A percentile compares a stretch with the other conserved stretches of the same genome.
Conservation (phyloP, 1,140 invertebrate species). For the Micrasema longulum region DNA sequence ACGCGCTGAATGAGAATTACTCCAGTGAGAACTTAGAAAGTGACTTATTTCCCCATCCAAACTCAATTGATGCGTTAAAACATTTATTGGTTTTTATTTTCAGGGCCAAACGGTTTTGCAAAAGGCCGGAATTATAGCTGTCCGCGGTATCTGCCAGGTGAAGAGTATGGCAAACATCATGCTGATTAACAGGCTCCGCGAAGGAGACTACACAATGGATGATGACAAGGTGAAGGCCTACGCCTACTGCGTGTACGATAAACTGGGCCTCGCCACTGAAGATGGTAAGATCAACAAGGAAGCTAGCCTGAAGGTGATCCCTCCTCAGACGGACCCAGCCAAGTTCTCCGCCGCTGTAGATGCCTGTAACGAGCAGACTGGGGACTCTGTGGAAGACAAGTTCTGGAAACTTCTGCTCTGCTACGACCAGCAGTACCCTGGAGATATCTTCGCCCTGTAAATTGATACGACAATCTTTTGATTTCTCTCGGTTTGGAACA, state of each 20-base stretch:
- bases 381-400: conserved; percentile 10
- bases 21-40: too few relatives aligned
- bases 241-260: conserved; percentile 35
- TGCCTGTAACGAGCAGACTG: conserved; percentile 26
- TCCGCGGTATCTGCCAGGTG: background rate
- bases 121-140: background rate
- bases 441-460: conserved; percentile 45
- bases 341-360: conserved; percentile 35
- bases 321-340: conserved; percentile 10
- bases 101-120: conserved; percentile 18
- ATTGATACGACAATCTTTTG: too few relatives aligned
- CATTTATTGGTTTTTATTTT: background rate
- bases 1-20: too few relatives aligned
- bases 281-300: conserved; percentile 37
- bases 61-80: background rate
- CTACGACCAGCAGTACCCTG: conserved; percentile 41
- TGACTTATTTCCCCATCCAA: background rate
- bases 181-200: conserved; percentile 18
- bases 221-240: conserved; percentile 34
- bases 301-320: conserved; percentile 15
- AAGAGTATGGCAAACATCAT: background rate
- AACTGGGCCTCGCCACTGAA: conserved; percentile 7
- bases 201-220: conserved; percentile 31
- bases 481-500: too few relatives aligned
- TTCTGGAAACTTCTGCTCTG: conserved; percentile 35